Evolutionary conservation across 1,140 invertebrate genomes (phyloP).

Genomic region (Drosophila eugracilis): DNA sequence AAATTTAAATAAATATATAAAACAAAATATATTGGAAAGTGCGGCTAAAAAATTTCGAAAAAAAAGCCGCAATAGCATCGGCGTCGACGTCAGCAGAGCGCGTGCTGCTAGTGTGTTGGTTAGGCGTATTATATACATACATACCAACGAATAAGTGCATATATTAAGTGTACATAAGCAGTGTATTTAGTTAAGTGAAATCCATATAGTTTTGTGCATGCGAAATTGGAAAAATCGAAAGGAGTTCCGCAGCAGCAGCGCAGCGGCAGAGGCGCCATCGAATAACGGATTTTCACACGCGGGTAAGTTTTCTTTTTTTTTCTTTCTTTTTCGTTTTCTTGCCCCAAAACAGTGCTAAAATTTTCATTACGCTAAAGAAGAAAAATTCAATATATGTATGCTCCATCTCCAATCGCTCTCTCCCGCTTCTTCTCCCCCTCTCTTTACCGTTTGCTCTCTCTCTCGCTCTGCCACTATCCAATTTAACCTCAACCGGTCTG

Average conservation of each 20-base stretch:
- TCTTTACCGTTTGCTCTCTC: slow-evolving; percentile 6
- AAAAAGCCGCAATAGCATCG: slow-evolving; percentile 51
- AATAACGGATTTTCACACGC: slow-evolving; percentile 73
- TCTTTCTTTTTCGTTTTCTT: background rate
- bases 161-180: slow-evolving; percentile 39
- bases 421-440: slow-evolving; percentile 7
- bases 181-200: slow-evolving; percentile 67
- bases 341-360: slow-evolving; percentile 63
- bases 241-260: slow-evolving; percentile 44
- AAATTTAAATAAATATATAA: slow-evolving; percentile 12
- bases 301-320: slow-evolving; percentile 58
- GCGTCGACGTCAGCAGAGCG: slow-evolving; percentile 42
- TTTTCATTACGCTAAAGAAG: slow-evolving; percentile 75
- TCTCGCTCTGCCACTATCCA: slow-evolving; percentile 65
- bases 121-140: slow-evolving; percentile 52
- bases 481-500: slow-evolving; percentile 83
- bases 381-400: slow-evolving; percentile 75
- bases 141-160: slow-evolving; percentile 37
- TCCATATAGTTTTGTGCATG: slow-evolving; percentile 48
- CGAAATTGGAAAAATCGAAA: slow-evolving; percentile 50
- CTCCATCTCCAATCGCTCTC: slow-evolving; percentile 48
- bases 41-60: slow-evolving; percentile 53
- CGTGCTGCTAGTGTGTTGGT: slow-evolving; percentile 72
- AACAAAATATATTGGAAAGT: slow-evolving; percentile 41
- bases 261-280: slow-evolving; percentile 31